Base-by-base conservation (phyloP, 2,888 invertebrate species). In the Tetragnatha montana region DNA sequence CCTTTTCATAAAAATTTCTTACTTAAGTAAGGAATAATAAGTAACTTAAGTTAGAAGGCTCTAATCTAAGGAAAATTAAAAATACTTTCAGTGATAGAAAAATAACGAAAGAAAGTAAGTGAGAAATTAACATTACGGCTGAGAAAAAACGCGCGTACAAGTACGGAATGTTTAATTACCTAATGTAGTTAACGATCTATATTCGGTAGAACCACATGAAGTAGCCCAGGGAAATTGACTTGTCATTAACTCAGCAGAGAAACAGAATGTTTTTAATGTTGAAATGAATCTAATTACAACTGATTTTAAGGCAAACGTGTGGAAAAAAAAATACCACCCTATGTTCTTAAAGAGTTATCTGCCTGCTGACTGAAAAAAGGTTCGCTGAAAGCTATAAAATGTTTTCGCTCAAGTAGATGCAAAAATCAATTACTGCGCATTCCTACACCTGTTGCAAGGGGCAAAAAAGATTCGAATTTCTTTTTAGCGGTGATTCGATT, bases 161-260 rank as follows among this genome's bases (percentile, higher is more conserved):
- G 87, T 87, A 81, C 73, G 80, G 86, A 86, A 86, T 86, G 86
- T 86, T 87, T 87, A 87, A 87, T 87, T 87, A 87, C 87, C 81
- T 73, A 75, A 74, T 81, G 75, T 60, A 87, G 81, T 87, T 87
- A 87, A 81, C 80, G 80, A 80, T 74, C 87, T 81, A 87, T 87
- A 81, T 87, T 51, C 74, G 35, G 80, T 19, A 49, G 17, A 51
- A 81, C 69, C 47, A 47, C 79, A 86, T 47, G 73, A 22, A 73
- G 71, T 35, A 19, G 60, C 68, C 73, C 74, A 87, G 68, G 19
- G 50, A 71, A 86, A 80, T 78, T 79, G 80, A 74, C 87, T 87
- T 87, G 87, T 81, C 81, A 87, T 80, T 87, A 87, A 49, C 35
- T 78, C 8, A 78, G 35, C 22, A 17, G 49, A 68, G 75, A 81